Evolutionary conservation across 64 coral and sea anemone genomes (phyloP).

Genomic region (Astreopora myriophthalma): DNA sequence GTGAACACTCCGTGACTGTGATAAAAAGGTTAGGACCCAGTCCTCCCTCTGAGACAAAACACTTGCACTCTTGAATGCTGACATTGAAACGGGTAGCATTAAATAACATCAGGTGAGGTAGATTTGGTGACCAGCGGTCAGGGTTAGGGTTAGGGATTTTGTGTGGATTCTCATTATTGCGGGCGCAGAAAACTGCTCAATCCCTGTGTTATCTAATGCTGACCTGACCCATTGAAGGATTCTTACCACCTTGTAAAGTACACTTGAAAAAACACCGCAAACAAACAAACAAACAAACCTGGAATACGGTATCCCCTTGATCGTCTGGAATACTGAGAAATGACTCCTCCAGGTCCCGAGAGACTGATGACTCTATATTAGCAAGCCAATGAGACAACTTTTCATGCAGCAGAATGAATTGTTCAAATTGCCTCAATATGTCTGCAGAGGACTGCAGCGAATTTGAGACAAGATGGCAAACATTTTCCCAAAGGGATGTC

Average conservation of each 20-base stretch:
- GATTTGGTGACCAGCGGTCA: no score
- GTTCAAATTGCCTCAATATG: slow-evolving; percentile 66
- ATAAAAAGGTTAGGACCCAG: no score
- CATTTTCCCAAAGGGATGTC: slow-evolving; percentile 77
- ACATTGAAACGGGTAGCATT: no score
- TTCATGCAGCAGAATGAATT: slow-evolving; percentile 70
- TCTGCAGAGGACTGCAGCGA: slow-evolving; percentile 77
- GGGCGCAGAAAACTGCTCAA: no score
- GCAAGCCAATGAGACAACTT: slow-evolving; percentile 76
- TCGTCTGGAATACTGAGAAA: slow-evolving; percentile 93
- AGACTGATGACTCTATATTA: slow-evolving; percentile 80
- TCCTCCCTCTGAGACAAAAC: no score
- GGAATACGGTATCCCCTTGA: slow-evolving; percentile 89
- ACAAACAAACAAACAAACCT: slow-evolving; percentile 39
- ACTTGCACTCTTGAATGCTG: no score
- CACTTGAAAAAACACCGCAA: background rate
- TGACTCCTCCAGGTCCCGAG: slow-evolving; percentile 86
- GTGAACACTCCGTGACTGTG: no score
- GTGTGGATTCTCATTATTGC: no score
- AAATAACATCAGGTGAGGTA: no score
- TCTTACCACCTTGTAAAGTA: background rate
- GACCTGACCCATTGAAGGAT: no score
- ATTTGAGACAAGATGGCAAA: slow-evolving; percentile 77
- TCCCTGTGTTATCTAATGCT: no score
- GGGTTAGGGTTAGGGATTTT: no score